Base-by-base conservation (phyloP, 2,888 invertebrate genomes). In the Taphrorychus bicolor region DNA sequence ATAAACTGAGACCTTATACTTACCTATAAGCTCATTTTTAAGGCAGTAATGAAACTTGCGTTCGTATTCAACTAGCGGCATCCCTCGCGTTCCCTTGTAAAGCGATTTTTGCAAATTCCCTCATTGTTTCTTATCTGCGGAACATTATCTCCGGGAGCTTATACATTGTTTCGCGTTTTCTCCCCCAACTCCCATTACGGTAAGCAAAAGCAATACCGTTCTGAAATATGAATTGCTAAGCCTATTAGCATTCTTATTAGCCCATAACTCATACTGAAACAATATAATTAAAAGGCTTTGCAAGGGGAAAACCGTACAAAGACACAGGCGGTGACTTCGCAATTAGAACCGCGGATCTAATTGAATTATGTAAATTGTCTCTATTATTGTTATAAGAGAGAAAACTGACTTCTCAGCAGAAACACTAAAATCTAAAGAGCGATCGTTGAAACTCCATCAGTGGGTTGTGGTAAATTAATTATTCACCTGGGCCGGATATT, bases 231-330 rank as follows among this genome's bases (percentile, higher is more conserved):
- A 68, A 68, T 63, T 58, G 62, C 51, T 68, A 68, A 68, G 68
- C 68, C 68, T 70, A 73, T 73, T 73, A 70, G 68, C 73, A 72
- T 73, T 71, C 71, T 71, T 71, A 71, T 71, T 73, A 66, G 68
- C 68, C 64, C 66, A 68, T 73, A 73, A 72, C 68, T 70, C 70
- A 73, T 71, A 62, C 66, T 66, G 66, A 70, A 71, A 72, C 71
- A 71, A 68, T 73, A 70, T 73, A 72, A 73, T 73, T 73, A 73
- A 71, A 73, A 68, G 65, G 59, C 53, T 59, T 59, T 42, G 17
- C 17, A 54, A 41, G 59, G 63, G 63, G 59, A 48, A 68, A 68
- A 63, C 45, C 40, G 54, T 53, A 63, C 63, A 58, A 48, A 59
- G 52, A 51, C 53, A 62, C 62, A 2, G 62, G 32, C 61, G 62